Conservation (phyloP, 2,888 invertebrate species). For the Iphiclides podalirius region DNA sequence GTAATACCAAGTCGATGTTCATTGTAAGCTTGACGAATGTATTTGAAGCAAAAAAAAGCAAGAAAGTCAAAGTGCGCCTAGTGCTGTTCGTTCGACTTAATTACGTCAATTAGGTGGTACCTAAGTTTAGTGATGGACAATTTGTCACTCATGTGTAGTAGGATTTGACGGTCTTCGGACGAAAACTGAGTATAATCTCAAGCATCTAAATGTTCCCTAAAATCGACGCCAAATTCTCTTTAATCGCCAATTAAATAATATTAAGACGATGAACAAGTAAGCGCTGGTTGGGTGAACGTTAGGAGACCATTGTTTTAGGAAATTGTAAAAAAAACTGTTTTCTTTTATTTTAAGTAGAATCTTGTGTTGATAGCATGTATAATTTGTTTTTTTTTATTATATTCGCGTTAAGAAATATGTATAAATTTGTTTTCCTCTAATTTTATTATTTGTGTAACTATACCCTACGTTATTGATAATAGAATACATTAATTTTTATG, state of each 20-base stretch:
- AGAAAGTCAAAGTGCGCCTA: neutral
- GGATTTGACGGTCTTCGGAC: slow-evolving; percentile 18
- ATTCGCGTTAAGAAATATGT: slow-evolving; percentile 77
- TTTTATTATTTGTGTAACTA: slow-evolving; percentile 79
- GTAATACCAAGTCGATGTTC: slow-evolving; percentile 12
- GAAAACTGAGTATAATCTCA: slow-evolving; percentile 33
- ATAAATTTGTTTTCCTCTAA: slow-evolving; percentile 78
- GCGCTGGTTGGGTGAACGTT: slow-evolving; percentile 49
- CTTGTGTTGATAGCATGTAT: slow-evolving; percentile 76
- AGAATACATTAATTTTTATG: slow-evolving; percentile 80
- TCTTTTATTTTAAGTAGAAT: slow-evolving; percentile 60
- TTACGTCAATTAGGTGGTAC: slow-evolving; percentile 17
- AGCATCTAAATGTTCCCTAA: slow-evolving; percentile 51
- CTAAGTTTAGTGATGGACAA: neutral
- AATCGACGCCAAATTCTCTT: slow-evolving; percentile 69
- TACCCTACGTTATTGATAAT: slow-evolving; percentile 78
- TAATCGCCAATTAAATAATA: slow-evolving; percentile 44
- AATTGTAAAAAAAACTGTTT: slow-evolving; percentile 73
- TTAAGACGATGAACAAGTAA: slow-evolving; percentile 45
- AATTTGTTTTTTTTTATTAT: slow-evolving; percentile 74
- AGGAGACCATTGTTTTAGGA: slow-evolving; percentile 59
- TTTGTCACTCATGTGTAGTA: slow-evolving; percentile 25
- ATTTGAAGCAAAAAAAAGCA: neutral
- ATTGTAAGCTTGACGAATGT: neutral
- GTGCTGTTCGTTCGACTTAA: slow-evolving; percentile 4